Evolutionary conservation across 2,888 invertebrate species (phyloP), one percentile per base, ranked within the genome.

Genomic region (Liopterus haemorrhoidalis): DNA sequence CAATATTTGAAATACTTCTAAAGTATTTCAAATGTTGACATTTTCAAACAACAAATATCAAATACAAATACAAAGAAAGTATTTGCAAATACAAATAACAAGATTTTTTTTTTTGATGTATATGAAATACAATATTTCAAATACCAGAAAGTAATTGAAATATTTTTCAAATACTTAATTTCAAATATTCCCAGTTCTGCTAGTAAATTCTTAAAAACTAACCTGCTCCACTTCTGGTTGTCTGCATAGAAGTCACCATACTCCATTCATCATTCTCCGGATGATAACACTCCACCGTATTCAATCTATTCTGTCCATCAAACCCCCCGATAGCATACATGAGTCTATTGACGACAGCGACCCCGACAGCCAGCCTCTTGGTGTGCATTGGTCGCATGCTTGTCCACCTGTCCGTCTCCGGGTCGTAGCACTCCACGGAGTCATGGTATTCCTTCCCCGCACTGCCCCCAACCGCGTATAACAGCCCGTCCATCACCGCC

Each of bases 391-490:
- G 70, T 59, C 81, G 81, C 19, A 90, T 78, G 6, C 73, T 70
- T 16, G 78, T 76, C 93, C 93, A 93, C 43, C 77, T 70, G 68
- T 92, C 90, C 52, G 79, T 75, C 49, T 89, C 88, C 0, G 92
- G 89, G 67, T 91, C 89, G 68, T 87, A 92, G 61, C 82, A 88
- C 75, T 94, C 94, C 2, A 92, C 92, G 46, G 86, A 83, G 62
- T 79, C 85, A 61, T 92, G 92, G 66, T 88, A 90, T 57, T 83
- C 84, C 3, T 82, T 77, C 14, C 87, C 89, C 5, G 88, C 84
- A 2, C 91, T 89, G 0, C 94, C 94, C 1, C 94, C 94, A 0
- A 93, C 89, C 3, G 93, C 92, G 63, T 94, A 94, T 44, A 94
- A 70, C 51, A 88, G 70, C 16, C 88, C 90, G 60, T 94, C 93